A percentile compares a stretch with the other conserved stretches of the same genome.
phyloP scores from a whole-genome alignment of 2,888 invertebrate genomes.

The Dasysyrphus albostriatus region DNA sequence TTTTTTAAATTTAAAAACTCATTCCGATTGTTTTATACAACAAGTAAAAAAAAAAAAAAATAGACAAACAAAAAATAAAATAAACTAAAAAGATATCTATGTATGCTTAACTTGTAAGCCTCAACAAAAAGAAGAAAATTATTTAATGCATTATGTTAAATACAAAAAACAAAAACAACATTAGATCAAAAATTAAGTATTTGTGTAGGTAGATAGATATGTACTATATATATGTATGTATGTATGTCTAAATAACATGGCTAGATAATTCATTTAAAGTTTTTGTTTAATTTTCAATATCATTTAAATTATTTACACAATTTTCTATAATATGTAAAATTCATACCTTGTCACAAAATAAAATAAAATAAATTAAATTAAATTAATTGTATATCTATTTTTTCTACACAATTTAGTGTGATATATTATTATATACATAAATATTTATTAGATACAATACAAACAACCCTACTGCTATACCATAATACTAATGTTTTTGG shows the following conservation, averaged over 20 bases:
- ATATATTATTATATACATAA: constrained; percentile 35
- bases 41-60: constrained; percentile 1
- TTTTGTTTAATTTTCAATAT: constrained; percentile 15
- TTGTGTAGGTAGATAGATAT: constrained; percentile 62
- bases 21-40: constrained; percentile 60
- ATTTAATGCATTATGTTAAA: constrained; percentile 42
- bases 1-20: constrained; percentile 59
- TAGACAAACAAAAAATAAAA: not conserved
- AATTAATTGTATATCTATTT: constrained; percentile 22
- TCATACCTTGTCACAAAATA: constrained; percentile 15
- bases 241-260: constrained; percentile 58
- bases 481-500: constrained; percentile 5
- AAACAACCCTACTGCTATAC: constrained; percentile 18
- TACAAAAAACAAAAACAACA: constrained; percentile 4
- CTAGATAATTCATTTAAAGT: constrained; percentile 35
- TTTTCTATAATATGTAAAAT: constrained; percentile 22
- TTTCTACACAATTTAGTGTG: constrained; percentile 65
- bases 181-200: constrained; percentile 44
- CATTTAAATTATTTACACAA: constrained; percentile 21
- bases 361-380: not conserved
- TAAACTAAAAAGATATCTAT: constrained; percentile 31
- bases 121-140: constrained; percentile 51
- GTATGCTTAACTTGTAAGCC: constrained; percentile 29
- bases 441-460: constrained; percentile 33
- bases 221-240: not conserved